These are phyloP conservation scores for Zapus hudsonius DNA, from an alignment of 2,113 vertebrate species.

Conservation along the genomic window DNA sequence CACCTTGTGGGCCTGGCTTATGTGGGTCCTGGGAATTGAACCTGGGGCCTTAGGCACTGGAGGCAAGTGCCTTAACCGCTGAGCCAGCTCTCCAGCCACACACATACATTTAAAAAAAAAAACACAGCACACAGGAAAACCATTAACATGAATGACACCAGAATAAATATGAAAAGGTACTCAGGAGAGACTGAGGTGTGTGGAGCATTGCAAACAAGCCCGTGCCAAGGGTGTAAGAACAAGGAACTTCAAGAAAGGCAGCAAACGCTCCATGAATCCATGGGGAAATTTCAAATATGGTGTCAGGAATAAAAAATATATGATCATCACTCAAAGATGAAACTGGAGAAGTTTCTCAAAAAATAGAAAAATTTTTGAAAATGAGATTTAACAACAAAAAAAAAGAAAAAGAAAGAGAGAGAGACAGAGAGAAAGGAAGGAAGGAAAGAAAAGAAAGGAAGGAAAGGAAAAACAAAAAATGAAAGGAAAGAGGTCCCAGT, in stretches of 20 bases:
- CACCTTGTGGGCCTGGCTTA: no score
- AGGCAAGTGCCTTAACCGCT: no score
- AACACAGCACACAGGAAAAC: neutral
- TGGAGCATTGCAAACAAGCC: neutral
- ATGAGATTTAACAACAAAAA: no score
- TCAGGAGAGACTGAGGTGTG: neutral
- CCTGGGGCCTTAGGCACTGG: no score
- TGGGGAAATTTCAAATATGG: neutral
- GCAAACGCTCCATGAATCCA: neutral
- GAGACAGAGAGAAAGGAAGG: neutral
- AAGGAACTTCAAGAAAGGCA: neutral
- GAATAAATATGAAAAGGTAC: conserved; percentile 30
- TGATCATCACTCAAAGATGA: neutral
- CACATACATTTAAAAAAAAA: no score
- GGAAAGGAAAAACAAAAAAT: neutral
- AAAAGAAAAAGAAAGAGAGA: conserved; percentile 4
- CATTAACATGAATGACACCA: neutral
- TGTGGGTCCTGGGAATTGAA: no score
- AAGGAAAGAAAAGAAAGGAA: neutral
- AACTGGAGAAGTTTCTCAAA: neutral
- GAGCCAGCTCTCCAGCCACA: no score
- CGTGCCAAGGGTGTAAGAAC: neutral
- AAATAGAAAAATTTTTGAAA: neutral
- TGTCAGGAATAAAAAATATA: neutral
- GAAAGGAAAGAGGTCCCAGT: conserved; percentile 18